Evolutionary conservation across 2,888 invertebrate genomes (phyloP).

Genomic region (Lepidochitona cinerea): DNA sequence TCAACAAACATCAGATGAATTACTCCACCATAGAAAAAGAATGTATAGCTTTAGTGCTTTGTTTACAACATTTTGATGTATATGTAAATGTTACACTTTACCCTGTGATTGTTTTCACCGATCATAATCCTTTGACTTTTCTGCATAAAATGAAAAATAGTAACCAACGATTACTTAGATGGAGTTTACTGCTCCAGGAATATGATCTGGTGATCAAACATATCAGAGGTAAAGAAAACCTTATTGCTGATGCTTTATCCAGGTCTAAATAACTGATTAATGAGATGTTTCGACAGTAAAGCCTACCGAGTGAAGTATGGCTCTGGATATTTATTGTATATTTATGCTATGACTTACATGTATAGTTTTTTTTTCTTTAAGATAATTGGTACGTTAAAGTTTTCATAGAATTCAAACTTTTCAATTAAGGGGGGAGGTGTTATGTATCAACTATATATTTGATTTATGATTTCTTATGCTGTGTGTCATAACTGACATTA

Average conservation of each 20-base stretch:
- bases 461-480: no score
- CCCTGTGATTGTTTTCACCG: slow-evolving; percentile 28
- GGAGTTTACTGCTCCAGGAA: slow-evolving; percentile 25
- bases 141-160: slow-evolving; percentile 29
- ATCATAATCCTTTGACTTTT: slow-evolving; percentile 37
- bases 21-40: slow-evolving; percentile 38
- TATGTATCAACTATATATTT: no score
- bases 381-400: no score
- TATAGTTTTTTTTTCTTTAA: no score
- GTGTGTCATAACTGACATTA: no score
- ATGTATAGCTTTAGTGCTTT: slow-evolving; percentile 33
- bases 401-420: no score
- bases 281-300: no score
- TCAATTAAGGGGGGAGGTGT: no score
- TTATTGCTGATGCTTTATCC: slow-evolving; percentile 14
- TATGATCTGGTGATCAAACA: slow-evolving; percentile 19
- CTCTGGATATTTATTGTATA: no score
- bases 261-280: neutral
- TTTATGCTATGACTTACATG: no score
- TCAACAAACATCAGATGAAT: slow-evolving; percentile 21
- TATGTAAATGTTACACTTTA: slow-evolving; percentile 20
- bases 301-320: no score
- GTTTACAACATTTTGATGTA: slow-evolving; percentile 35
- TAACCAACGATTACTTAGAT: slow-evolving; percentile 25
- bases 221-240: slow-evolving; percentile 21